phyloP scores from a whole-genome alignment of 2,113 vertebrate genomes.

The Proteles cristata region DNA sequence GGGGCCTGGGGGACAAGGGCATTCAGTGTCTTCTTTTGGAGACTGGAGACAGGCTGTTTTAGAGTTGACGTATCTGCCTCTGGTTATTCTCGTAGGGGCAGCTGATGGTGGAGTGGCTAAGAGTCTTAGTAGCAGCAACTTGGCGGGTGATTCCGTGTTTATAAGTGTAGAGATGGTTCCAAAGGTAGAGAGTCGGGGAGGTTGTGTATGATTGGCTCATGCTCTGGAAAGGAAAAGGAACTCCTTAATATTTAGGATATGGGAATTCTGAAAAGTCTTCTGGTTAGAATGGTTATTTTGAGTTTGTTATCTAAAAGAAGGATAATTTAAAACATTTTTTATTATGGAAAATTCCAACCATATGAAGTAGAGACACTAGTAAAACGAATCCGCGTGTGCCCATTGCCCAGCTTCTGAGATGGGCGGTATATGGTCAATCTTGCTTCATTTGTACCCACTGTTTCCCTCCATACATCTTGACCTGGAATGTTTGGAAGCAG shows the following conservation, averaged over 20 bases:
- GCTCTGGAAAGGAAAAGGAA: background rate
- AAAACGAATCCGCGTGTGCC: background rate
- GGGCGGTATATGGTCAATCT: background rate
- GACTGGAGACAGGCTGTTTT: background rate
- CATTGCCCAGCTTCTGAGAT: background rate
- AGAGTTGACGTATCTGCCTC: background rate
- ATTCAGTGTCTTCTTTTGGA: background rate
- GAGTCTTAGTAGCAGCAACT: background rate
- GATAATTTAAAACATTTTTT: background rate
- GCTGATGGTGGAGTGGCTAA: background rate
- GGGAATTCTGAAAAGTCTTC: background rate
- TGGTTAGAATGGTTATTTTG: background rate
- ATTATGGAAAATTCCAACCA: background rate
- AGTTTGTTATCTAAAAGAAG: background rate
- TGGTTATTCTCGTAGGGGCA: background rate
- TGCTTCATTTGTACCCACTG: background rate
- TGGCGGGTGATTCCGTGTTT: background rate
- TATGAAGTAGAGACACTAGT: background rate
- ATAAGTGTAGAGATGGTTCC: background rate
- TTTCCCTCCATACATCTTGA: background rate
- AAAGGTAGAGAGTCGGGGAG: background rate
- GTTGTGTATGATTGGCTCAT: background rate
- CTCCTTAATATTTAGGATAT: background rate
- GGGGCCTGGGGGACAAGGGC: background rate
- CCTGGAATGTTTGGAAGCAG: background rate